Conservation (phyloP, 2,888 invertebrate species). For the Pristionchus mayeri region DNA sequence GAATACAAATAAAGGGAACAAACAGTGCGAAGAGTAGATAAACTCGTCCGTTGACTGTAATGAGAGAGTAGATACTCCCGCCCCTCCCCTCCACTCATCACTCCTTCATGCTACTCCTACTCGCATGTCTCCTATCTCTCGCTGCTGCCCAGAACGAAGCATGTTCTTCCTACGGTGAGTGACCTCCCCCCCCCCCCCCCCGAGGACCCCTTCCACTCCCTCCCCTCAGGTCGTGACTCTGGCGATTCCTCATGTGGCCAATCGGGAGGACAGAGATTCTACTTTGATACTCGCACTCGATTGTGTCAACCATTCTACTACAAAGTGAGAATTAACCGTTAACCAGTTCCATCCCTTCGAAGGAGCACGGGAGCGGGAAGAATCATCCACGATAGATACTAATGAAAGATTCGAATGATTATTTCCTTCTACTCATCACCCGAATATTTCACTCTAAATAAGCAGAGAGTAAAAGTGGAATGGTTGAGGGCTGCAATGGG, state of each 20-base stretch:
- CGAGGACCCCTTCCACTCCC: background rate
- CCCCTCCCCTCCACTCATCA: background rate
- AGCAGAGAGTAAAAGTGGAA: background rate
- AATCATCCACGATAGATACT: no score
- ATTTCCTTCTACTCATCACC: no score
- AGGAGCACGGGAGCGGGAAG: background rate
- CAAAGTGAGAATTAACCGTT: constrained; percentile 54
- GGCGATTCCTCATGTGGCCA: constrained; percentile 66
- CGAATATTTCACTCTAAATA: no score
- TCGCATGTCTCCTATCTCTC: background rate
- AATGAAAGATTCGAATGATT: no score
- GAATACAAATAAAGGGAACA: constrained; percentile 29
- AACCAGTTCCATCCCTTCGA: background rate
- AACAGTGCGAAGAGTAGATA: constrained; percentile 21
- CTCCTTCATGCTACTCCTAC: background rate
- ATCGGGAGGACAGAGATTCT: constrained; percentile 66
- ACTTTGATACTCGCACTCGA: constrained; percentile 67
- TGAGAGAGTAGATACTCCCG: constrained; percentile 26
- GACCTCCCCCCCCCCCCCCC: background rate
- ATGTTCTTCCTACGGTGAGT: background rate
- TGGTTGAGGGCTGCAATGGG: constrained; percentile 68
- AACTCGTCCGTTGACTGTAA: constrained; percentile 31
- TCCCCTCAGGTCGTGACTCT: constrained; percentile 59
- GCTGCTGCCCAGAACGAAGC: background rate
- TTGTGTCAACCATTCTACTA: constrained; percentile 74